Evolutionary conservation across 2,113 vertebrate genomes (phyloP), one percentile per base, ranked within the genome.

Genomic region (Scalopus aquaticus): DNA sequence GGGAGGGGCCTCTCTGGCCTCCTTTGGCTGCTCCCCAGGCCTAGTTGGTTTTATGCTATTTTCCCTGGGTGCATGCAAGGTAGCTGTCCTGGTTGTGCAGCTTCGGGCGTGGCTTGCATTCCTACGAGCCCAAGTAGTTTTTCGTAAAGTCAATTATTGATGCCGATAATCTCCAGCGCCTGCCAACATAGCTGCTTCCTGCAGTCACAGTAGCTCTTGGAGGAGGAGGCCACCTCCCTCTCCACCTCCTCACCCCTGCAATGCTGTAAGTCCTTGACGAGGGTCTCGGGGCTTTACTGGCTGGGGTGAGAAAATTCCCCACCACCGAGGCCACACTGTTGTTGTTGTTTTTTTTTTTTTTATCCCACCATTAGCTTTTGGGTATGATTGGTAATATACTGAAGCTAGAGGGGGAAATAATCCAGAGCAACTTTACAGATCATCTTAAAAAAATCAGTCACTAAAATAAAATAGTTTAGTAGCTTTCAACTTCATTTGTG

Each of bases 41-140:
- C 97, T 99, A 81, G 97, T 99, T 99, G 85, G 99, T 99, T 98
- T 99, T 99, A 96, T 99, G 99, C 95, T 99, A 99, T 95, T 99
- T 99, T 95, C 99, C 99, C 96, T 99, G 99, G 35, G 99, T 99
- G 79, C 99, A 99, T 1, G 99, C 99, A 8, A 99, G 98, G 95
- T 99, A 99, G 97, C 99, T 99, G 3, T 99, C 99, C 99, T 99
- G 99, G 98, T 99, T 99, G 96, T 99, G 99, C 56, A 99, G 99
- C 0, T 99, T 99, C 84, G 99, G 98, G 95, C 99, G 99, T n/a
- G 99, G 99, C 95, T 99, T 99, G 96, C 99, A 99, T 85, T 99
- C 99, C 0, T 99, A 99, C 0, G 99, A 99, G 19, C 99, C 99
- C 98, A 99, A 97, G 92, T 99, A 99, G 94, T 99, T 99, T 90